phyloP scores from a whole-genome alignment of 2,113 vertebrate genomes.

The Pygoscelis antarcticus region DNA sequence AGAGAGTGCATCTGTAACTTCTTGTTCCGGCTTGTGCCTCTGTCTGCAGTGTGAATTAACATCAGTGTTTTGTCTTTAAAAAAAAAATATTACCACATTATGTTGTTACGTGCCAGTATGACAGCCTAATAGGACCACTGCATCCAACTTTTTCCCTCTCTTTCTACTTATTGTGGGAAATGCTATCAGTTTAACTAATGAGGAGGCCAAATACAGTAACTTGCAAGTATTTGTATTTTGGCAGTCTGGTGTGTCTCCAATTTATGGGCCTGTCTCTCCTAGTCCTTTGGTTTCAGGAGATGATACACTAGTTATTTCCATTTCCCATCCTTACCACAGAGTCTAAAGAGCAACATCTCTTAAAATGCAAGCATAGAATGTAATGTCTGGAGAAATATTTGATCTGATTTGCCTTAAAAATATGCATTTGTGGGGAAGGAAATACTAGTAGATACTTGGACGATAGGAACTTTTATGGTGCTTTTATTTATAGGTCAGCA shows the following conservation, averaged over 20 bases:
- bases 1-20: neutral
- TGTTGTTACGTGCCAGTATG: neutral
- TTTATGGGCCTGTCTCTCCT: neutral
- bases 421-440: neutral
- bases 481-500: neutral
- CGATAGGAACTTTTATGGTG: neutral
- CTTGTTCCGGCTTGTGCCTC: neutral
- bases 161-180: neutral
- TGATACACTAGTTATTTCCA: neutral
- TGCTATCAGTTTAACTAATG: neutral
- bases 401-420: neutral
- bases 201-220: slow-evolving; percentile 3
- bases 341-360: neutral
- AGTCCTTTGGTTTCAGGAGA: neutral
- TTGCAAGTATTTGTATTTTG: slow-evolving; percentile 9
- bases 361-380: neutral
- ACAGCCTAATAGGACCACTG: neutral
- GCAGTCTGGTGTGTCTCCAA: neutral
- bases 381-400: neutral
- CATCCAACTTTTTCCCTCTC: neutral
- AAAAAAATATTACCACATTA: neutral
- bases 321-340: neutral
- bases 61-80: slow-evolving; percentile 13
- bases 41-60: slow-evolving; percentile 28
- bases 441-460: neutral